Conservation (phyloP, 2,113 vertebrate genomes). For the Atractosteus spatula region DNA sequence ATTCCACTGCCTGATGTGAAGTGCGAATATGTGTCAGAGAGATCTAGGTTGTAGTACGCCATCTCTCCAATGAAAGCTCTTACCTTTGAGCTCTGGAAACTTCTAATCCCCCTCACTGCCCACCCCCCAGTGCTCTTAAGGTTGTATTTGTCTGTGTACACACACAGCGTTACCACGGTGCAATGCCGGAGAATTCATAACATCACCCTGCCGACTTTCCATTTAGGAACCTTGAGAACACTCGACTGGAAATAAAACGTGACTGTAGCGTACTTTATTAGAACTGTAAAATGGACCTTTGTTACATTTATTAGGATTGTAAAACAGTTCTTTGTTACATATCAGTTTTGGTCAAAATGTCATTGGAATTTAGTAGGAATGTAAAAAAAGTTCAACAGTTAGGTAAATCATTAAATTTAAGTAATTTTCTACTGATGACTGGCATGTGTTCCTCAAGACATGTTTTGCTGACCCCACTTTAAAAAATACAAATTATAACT, state of each 20-base stretch:
- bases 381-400: too few relatives aligned
- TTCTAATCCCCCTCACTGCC: conserved; percentile 14
- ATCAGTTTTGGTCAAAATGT: too few relatives aligned
- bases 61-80: neutral
- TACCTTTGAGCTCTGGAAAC: conserved; percentile 40
- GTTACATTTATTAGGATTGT: neutral
- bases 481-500: too few relatives aligned
- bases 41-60: conserved; percentile 5
- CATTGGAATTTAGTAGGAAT: too few relatives aligned
- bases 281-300: conserved; percentile 8
- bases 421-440: too few relatives aligned
- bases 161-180: conserved; percentile 29
- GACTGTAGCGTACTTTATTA: conserved; percentile 5
- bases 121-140: neutral
- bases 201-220: conserved; percentile 21
- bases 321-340: conserved; percentile 1
- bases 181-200: conserved; percentile 6
- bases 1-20: conserved; percentile 28
- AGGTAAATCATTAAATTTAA: too few relatives aligned
- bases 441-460: too few relatives aligned
- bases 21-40: neutral
- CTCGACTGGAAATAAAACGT: conserved; percentile 13
- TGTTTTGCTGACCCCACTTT: too few relatives aligned
- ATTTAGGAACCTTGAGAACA: neutral
- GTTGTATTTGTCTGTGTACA: conserved; percentile 20